Evolutionary conservation across 2,888 invertebrate genomes (phyloP).

Genomic region (Baronia brevicornis): DNA sequence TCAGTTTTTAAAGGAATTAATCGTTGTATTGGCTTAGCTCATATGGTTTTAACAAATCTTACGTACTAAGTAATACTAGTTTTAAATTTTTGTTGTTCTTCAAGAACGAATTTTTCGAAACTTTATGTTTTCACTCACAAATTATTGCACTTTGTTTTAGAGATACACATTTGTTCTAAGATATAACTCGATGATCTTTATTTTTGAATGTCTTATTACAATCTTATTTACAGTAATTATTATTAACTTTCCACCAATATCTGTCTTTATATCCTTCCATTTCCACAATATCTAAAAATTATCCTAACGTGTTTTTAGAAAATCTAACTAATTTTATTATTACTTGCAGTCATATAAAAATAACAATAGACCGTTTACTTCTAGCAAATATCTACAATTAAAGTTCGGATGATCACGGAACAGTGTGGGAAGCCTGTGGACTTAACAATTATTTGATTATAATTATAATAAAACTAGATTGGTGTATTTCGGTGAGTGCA

Average conservation of each 20-base stretch:
- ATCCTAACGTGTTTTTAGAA: conserved; percentile 64
- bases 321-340: conserved; percentile 58
- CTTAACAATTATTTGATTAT: conserved; percentile 53
- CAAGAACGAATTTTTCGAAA: conserved; percentile 19
- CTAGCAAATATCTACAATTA: conserved; percentile 69
- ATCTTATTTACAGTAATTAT: conserved; percentile 24
- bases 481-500: conserved; percentile 70
- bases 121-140: conserved; percentile 16
- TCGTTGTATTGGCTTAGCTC: conserved; percentile 66
- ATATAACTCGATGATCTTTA: conserved; percentile 2
- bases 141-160: conserved; percentile 4
- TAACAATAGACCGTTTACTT: conserved; percentile 66
- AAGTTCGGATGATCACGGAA: conserved; percentile 53
- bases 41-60: conserved; percentile 39
- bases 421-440: conserved; percentile 61
- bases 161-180: conserved; percentile 2
- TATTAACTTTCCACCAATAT: no score
- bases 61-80: conserved; percentile 22
- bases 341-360: conserved; percentile 73
- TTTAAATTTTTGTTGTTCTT: conserved; percentile 20
- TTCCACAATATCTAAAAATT: conserved; percentile 30
- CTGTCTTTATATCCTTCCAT: no score
- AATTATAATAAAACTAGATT: conserved; percentile 48
- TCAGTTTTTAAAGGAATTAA: conserved; percentile 35
- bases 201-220: neutral